Conservation (phyloP, 2,888 invertebrate genomes). For the Xestia sexstrigata region DNA sequence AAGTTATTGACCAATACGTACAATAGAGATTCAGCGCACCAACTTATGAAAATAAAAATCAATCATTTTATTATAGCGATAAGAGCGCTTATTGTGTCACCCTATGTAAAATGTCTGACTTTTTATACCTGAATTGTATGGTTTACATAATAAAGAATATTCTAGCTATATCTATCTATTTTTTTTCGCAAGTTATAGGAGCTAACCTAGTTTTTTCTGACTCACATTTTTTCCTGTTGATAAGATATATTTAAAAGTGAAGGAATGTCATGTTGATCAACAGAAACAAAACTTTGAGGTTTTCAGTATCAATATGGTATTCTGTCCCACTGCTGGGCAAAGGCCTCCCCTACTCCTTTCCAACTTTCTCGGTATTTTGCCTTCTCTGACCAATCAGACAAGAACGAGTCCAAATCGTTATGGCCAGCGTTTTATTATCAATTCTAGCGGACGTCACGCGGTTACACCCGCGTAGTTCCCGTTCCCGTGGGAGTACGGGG, state of each 20-base stretch:
- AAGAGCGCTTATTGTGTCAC: neutral
- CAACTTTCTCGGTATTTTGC: no score
- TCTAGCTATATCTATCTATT: neutral
- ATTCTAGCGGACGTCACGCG: no score
- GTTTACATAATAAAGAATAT: neutral
- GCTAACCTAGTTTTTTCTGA: neutral
- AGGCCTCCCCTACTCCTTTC: no score
- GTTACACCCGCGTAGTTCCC: no score
- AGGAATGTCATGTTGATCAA: neutral
- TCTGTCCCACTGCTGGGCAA: no score
- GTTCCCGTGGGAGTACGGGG: no score
- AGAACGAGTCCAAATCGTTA: no score
- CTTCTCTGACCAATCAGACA: no score
- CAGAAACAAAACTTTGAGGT: neutral
- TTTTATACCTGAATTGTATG: neutral
- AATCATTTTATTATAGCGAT: neutral
- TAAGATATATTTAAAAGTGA: neutral
- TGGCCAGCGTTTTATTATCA: no score
- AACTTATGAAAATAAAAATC: neutral
- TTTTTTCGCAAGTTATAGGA: neutral
- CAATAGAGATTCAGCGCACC: neutral
- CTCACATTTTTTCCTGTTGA: neutral
- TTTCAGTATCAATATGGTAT: neutral
- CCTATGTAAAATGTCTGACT: neutral
- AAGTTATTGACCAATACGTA: slow-evolving; percentile 42